Evolutionary conservation across 2,113 vertebrate species (phyloP).

Genomic region (Dromas ardeola): DNA sequence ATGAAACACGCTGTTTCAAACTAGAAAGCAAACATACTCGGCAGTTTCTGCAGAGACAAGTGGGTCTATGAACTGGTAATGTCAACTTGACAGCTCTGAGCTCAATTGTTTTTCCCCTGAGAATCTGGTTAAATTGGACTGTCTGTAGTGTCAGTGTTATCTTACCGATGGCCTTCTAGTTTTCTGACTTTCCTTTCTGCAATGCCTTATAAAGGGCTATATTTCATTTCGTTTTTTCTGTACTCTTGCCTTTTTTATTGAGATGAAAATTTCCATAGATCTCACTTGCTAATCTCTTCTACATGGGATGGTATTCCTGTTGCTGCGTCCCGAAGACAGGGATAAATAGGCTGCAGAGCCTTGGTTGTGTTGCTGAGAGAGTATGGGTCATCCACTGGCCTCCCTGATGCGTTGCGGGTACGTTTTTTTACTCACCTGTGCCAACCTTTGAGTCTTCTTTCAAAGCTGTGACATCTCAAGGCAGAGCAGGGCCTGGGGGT

Average conservation of each 20-base stretch:
- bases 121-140: background rate
- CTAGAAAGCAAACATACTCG: background rate
- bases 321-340: background rate
- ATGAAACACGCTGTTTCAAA: background rate
- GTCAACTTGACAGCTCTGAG: background rate
- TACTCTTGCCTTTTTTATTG: background rate
- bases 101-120: background rate
- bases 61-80: background rate
- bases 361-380: background rate
- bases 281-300: background rate
- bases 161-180: background rate
- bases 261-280: background rate
- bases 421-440: background rate
- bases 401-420: background rate
- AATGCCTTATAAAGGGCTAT: background rate
- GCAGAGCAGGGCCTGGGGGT: background rate
- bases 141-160: background rate
- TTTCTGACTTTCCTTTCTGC: background rate
- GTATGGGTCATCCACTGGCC: background rate
- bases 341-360: background rate
- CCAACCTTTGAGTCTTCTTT: background rate
- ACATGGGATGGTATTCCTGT: background rate
- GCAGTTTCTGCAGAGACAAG: background rate
- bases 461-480: background rate
- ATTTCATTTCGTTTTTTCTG: background rate